Evolutionary conservation across 2,797 vertebrate species (phyloP), one percentile per base, ranked within the genome.

Genomic region (Enteromius argenteus): DNA sequence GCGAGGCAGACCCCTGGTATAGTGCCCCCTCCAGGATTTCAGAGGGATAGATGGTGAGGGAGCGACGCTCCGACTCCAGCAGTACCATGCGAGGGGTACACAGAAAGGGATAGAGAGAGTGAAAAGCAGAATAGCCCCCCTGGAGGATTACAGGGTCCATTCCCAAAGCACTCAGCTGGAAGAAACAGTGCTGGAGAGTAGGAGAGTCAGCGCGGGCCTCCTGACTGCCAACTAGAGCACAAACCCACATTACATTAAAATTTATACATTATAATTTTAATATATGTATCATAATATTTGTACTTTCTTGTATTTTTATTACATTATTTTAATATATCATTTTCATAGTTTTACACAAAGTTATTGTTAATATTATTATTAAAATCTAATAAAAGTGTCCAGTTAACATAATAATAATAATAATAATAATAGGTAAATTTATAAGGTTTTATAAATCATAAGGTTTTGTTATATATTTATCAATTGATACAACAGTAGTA

Each of bases 141-240:
- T 91, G 89, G 56, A 94, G 81, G 86, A 94, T 92, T 53, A 94
- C 90, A 6, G 93, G 92, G 87, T 93, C 92, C 92, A 94, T 94
- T 69, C 92, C 93, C 49, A 94, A 90, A 66, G 56, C 87, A 62
- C 91, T 94, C 84, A 93, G 91, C 89, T 93, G 92, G 82, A 93
- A 94, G 85, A 93, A 94, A 83, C 93, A 93, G 30, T 86, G 91
- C 86, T 94, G 92, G 11, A 94, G 89, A 32, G 88, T 79, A 39
- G 91, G 89, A 32, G 91, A 91, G 83, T 93, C 89, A 1, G 85
- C 85, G 30, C 85, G 86, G 81, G 91, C 90, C 81, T 90, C 90
- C 74, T 90, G 87, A 71, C 92, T 93, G 78, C 92, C 91, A 85
- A 93, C 92, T 94, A 62, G 51, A 19, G 62, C 58, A 79, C 58